Base-by-base conservation (phyloP, 2,888 invertebrate genomes). In the Sminthurides aquaticus region DNA sequence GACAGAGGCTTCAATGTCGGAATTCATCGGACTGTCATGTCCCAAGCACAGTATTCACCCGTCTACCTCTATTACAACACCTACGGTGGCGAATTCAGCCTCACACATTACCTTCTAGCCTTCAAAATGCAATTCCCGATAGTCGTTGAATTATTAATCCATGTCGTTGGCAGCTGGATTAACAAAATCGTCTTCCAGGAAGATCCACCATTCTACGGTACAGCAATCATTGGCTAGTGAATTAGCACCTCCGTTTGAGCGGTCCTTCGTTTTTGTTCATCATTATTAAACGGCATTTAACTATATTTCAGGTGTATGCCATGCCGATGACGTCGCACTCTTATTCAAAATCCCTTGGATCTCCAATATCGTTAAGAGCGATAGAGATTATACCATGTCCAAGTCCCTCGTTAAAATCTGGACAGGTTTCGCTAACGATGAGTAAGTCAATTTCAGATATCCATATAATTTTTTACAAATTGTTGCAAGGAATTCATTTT, bases 371-470 rank as follows among this genome's bases (percentile, higher is more conserved):
- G 49, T 49, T 11, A 43, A 26, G 5, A 20, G 52, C 11, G 52
- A 26, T 20, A 60, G 56, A 15, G 64, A 64, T 24, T 64, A 60
- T 48, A 8, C 18, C 20, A 60, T 64, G 60, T 64, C 64, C 15
- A 55, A 26, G 20, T 22, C 49, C 22, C 5, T 64, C 11, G 56
- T 64, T 18, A 60, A 60, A 27, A 28, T 60, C 15, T 64, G 58
- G 58, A 20, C 52, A 1, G 24, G 55, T 2, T 64, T 64, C 56
- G 64, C 64, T n/a, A 28, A n/a, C 34, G 55, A 24, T 18, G 54
- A 15, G 64, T 64, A 49, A 64, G 49, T 54, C 11, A 52, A 20
- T 43, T 43, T n/a, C n/a, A n/a, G n/a, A n/a, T n/a, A n/a, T n/a
- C n/a, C n/a, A n/a, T n/a, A n/a, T n/a, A n/a, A n/a, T n/a, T n/a